These are phyloP conservation scores for Pygoscelis adeliae DNA, from an alignment of 2,113 vertebrate species.

Conservation along the genomic window DNA sequence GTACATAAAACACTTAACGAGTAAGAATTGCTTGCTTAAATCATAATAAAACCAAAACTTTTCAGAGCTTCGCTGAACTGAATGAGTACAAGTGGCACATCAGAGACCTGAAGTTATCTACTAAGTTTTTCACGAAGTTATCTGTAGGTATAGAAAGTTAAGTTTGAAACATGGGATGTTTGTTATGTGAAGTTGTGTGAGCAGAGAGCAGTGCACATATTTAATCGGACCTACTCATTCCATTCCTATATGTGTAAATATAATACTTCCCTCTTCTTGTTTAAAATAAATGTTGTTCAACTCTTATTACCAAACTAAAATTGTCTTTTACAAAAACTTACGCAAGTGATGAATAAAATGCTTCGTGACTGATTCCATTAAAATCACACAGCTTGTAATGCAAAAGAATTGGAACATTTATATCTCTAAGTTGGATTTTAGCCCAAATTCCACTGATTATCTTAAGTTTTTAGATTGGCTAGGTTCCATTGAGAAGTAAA, in stretches of 20 bases:
- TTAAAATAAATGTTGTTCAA: not conserved
- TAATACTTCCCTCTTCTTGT: not conserved
- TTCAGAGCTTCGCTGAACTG: not conserved
- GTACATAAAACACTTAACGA: not conserved
- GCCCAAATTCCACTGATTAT: not conserved
- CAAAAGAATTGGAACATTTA: not conserved
- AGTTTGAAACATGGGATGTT: not conserved
- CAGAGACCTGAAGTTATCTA: not conserved
- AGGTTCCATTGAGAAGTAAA: not conserved
- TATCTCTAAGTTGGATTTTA: not conserved
- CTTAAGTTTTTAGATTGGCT: not conserved
- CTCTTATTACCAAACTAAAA: not conserved
- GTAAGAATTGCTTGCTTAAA: not conserved
- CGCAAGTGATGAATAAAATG: not conserved
- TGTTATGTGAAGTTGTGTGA: not conserved
- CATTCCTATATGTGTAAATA: not conserved
- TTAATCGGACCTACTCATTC: not conserved
- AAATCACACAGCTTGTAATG: not conserved
- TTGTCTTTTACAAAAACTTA: not conserved
- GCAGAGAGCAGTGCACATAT: not conserved
- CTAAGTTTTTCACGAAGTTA: not conserved
- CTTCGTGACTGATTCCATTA: not conserved
- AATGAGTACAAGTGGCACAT: not conserved
- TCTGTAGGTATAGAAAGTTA: not conserved
- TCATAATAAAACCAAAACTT: not conserved